phyloP scores from a whole-genome alignment of 1,140 invertebrate species.

The Drosophila bifasciata region DNA sequence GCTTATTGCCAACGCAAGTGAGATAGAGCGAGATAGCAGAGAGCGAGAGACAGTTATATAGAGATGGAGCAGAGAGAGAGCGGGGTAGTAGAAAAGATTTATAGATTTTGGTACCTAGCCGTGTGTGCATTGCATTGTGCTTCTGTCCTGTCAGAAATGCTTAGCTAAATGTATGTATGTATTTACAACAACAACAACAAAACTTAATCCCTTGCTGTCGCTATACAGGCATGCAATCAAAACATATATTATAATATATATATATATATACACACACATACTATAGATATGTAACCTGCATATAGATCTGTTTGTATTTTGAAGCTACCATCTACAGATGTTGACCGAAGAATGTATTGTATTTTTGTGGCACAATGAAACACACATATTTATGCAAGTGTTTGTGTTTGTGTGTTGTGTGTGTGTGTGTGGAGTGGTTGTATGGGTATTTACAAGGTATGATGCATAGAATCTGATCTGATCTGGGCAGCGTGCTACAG shows the following conservation, averaged over 20 bases:
- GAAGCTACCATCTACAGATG: conserved; percentile 1
- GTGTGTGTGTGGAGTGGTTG: not conserved
- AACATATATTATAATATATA: conserved; percentile 21
- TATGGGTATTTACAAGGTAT: conserved; percentile 1
- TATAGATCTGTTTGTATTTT: not conserved
- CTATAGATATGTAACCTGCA: not conserved
- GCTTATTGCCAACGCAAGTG: not conserved
- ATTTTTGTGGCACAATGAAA: no score
- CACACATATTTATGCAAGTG: no score
- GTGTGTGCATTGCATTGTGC: no score
- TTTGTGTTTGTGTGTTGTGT: no score
- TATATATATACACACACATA: conserved; percentile 23
- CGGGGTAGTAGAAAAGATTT: no score
- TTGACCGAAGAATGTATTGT: not conserved
- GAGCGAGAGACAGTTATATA: no score
- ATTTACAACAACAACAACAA: conserved; percentile 33
- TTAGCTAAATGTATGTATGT: conserved; percentile 51
- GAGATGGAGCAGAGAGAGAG: not conserved
- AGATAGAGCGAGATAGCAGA: no score
- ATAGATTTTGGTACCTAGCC: no score
- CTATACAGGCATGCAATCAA: conserved; percentile 2
- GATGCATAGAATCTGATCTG: not conserved
- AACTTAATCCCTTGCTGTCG: conserved; percentile 17
- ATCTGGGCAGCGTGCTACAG: not conserved
- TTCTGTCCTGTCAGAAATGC: conserved; percentile 11